These are phyloP conservation scores for Eristalis arbustorum DNA, from an alignment of 2,888 invertebrate species.

Conservation along the genomic window DNA sequence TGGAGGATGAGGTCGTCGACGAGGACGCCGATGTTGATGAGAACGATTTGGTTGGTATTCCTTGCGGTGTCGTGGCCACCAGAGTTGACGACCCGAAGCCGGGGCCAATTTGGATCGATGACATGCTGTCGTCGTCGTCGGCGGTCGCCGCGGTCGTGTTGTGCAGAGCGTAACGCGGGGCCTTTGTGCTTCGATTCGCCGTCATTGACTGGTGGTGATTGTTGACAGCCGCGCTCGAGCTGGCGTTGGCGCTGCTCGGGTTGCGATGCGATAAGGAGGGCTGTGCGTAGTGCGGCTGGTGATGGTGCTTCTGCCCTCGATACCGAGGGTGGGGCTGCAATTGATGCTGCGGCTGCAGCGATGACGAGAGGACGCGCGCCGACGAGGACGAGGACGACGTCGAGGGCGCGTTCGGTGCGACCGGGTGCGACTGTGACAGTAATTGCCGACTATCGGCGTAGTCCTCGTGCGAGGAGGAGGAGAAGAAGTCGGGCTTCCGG, in stretches of 20 bases:
- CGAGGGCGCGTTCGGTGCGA: slow-evolving; percentile 13
- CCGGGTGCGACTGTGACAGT: slow-evolving; percentile 54
- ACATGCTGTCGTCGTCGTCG: slow-evolving; percentile 47
- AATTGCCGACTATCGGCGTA: slow-evolving; percentile 64
- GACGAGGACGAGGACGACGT: slow-evolving; percentile 28
- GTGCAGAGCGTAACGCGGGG: slow-evolving; percentile 33
- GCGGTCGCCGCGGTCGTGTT: slow-evolving; percentile 47
- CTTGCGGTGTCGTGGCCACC: slow-evolving; percentile 56
- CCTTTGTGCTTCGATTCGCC: slow-evolving; percentile 38
- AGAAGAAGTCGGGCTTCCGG: slow-evolving; percentile 13
- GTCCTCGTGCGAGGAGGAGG: slow-evolving; percentile 27
- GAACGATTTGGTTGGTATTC: slow-evolving; percentile 55
- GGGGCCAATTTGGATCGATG: slow-evolving; percentile 52
- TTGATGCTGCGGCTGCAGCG: slow-evolving; percentile 49
- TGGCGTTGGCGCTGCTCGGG: slow-evolving; percentile 21
- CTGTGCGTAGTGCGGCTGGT: slow-evolving; percentile 34
- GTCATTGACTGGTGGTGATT: slow-evolving; percentile 36
- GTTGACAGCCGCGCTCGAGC: slow-evolving; percentile 30
- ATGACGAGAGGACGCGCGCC: slow-evolving; percentile 21
- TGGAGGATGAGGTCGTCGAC: slow-evolving; percentile 64
- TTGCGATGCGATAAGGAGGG: slow-evolving; percentile 47
- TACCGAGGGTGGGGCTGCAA: slow-evolving; percentile 40
- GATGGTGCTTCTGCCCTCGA: slow-evolving; percentile 70
- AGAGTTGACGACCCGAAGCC: slow-evolving; percentile 42
- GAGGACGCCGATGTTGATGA: slow-evolving; percentile 59